Percentiles rank a stretch among this genome's conserved stretches.
phyloP scores from a whole-genome alignment of 2,113 vertebrate species.

The Probosciger aterrimus region DNA sequence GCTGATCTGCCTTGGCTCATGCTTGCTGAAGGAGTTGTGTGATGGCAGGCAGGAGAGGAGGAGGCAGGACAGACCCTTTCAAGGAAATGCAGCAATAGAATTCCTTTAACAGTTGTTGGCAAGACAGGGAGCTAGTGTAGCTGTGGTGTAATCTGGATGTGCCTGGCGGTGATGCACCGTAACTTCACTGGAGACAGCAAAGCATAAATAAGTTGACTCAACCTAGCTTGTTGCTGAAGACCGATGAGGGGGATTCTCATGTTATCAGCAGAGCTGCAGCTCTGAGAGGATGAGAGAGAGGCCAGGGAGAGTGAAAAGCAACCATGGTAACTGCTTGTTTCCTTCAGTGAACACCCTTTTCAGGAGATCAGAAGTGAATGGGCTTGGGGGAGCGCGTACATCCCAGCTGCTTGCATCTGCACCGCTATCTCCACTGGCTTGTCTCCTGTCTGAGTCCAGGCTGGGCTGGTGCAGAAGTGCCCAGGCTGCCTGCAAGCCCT shows the following conservation, averaged over 20 bases:
- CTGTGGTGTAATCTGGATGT: background rate
- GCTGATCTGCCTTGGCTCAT: background rate
- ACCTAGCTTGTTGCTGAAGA: slow-evolving; percentile 20
- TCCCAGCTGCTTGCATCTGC: background rate
- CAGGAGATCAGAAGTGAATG: background rate
- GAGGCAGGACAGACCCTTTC: background rate
- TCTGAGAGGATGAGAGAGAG: background rate
- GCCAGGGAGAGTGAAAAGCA: slow-evolving; percentile 9
- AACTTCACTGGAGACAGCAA: slow-evolving; percentile 10
- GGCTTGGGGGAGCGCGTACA: background rate
- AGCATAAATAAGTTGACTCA: background rate
- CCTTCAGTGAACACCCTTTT: background rate
- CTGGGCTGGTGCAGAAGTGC: background rate
- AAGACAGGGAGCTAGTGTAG: slow-evolving; percentile 26
- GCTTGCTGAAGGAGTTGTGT: background rate
- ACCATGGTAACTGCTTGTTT: slow-evolving; percentile 18
- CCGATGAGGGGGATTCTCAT: slow-evolving; percentile 6
- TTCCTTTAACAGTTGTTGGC: slow-evolving; percentile 46
- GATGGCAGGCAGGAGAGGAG: background rate
- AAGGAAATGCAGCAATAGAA: slow-evolving; percentile 32
- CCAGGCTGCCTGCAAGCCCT: background rate
- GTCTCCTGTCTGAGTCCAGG: rapidly evolving
- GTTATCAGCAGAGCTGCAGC: slow-evolving; percentile 33
- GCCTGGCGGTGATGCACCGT: slow-evolving; percentile 5
- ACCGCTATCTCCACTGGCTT: background rate